Evolutionary conservation across 2,113 vertebrate genomes (phyloP), one percentile per base, ranked within the genome.

Genomic region (Rafetus swinhoei): DNA sequence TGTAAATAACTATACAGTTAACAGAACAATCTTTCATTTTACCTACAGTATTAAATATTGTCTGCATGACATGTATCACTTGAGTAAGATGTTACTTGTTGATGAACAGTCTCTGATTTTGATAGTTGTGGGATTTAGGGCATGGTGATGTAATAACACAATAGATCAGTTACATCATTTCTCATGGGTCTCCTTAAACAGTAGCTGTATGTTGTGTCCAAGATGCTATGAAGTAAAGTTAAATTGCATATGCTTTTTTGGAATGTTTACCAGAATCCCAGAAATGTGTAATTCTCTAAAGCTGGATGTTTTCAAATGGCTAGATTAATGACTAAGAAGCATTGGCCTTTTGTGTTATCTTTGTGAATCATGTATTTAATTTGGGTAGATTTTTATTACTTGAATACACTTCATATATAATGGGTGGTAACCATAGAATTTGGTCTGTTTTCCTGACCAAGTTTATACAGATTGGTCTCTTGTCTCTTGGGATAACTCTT

Each of bases 401-500:
- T 50, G 4, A 82, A 65, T 88, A 35, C 14, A 21, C 62, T 96
- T 93, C 89, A 52, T 88, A 12, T 35, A 24, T 82, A 84, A 72
- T 69, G 83, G 62, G 69, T 94, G 89, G 69, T 53, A 93, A 82
- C 85, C 90, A 95, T 94, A 35, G 88, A 90, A 88, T 79, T 93
- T 85, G 65, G 80, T 90, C 87, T 92, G 59, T 84, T 87, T 97
- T 96, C 83, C 82, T 95, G 81, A 92, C 88, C 79, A 62, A 81
- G 50, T 90, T 86, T 87, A 95, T 85, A 89, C 74, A 80, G 84
- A 88, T 72, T 92, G 12, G 88, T 82, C 80, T n/a, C 72, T 95
- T 83, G 84, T 89, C 95, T 97, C 85, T 87, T 85, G 91, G 90
- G 92, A 85, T 96, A 85, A 16, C 90, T 91, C 62, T 94, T 93